Evolutionary conservation across 1,140 invertebrate species (phyloP), one percentile per base, ranked within the genome.

Genomic region (Leptopilina clavipes): DNA sequence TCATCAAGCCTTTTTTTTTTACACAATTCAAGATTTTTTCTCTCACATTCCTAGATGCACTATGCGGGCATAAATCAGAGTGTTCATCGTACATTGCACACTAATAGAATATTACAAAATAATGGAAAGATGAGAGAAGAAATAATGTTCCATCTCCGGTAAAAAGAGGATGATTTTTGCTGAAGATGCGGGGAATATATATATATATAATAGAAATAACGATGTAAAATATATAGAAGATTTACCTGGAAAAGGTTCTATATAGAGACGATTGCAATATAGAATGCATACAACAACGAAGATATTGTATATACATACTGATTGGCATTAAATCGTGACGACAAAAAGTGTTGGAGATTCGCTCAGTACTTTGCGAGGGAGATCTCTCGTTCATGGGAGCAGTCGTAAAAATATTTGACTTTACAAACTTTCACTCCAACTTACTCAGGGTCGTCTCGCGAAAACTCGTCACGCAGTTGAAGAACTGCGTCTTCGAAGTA

Each of bases 391-490:
- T 65, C 59, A 12, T 65, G 59, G 59, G 59, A 72, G 71, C 43
- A 72, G 31, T 70, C 79, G 71, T 76, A 76, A 81, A 86, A 85
- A 84, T 86, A 85, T 86, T 86, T 83, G 70, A 83, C 83, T 84
- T 31, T 76, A 59, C 75, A 54, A 79, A 86, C 85, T 86, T 86
- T 86, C 84, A 86, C 84, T 83, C 77, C 82, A 72, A 83, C 79
- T 82, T 71, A 85, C 81, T 84, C 84, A 86, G 85, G 84, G 82
- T 77, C 83, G 81, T 76, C 65, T 70, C 76, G 72, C 71, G 76
- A 79, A 76, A 80, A 83, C 71, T 56, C 72, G 73, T 37, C 25
- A 44, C 75, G 17, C 22, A 31, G 48, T 37, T 59, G 72, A 73
- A 73, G 31, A 73, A 56, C 48, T 14, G 40, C 73, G 18, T 31